Conservation (phyloP, 2,888 invertebrate species). For the Pandemis heparana region DNA sequence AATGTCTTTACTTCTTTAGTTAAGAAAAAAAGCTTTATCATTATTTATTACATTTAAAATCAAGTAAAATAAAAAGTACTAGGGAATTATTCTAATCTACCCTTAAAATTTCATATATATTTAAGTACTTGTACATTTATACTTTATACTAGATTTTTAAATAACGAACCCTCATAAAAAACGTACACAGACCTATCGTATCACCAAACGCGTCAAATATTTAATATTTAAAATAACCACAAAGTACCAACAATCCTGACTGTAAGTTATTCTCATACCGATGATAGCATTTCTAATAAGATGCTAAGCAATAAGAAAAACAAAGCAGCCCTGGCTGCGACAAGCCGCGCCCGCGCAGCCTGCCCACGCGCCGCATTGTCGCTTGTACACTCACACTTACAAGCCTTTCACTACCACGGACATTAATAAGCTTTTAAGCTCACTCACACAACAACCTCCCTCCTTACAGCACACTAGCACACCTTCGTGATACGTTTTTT, state of each 20-base stretch:
- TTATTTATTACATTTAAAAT: too few species aligned
- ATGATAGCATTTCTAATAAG: conserved; percentile 29
- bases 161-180: too few species aligned
- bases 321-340: conserved; percentile 52
- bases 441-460: conserved; percentile 65
- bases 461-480: conserved; percentile 56
- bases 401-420: conserved; percentile 51
- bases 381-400: conserved; percentile 64
- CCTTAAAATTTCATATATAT: too few species aligned
- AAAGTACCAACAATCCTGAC: background rate
- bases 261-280: conserved; percentile 49
- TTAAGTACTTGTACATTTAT: too few species aligned
- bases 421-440: conserved; percentile 79
- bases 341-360: conserved; percentile 56
- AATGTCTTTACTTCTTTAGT: too few species aligned
- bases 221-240: background rate
- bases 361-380: conserved; percentile 71
- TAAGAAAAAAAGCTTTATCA: too few species aligned
- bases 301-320: conserved; percentile 38
- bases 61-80: too few species aligned
- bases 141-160: too few species aligned
- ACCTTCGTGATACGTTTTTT: conserved; percentile 68
- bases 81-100: too few species aligned
- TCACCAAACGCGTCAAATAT: background rate
- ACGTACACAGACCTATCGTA: too few species aligned